These are phyloP conservation scores for Onchidella celtica DNA, from an alignment of 2,888 invertebrate genomes.

Conservation along the genomic window DNA sequence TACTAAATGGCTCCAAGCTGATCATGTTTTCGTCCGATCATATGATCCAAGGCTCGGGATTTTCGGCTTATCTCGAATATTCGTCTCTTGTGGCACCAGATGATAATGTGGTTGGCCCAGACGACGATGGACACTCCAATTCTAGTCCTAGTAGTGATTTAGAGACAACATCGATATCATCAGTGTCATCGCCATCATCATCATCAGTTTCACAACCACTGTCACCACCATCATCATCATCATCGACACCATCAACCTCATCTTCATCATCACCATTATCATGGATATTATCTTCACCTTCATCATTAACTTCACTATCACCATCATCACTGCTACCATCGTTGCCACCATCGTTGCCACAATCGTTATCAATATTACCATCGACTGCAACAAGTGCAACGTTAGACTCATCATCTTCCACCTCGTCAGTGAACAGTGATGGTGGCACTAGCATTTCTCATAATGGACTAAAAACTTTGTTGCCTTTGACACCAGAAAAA, in stretches of 20 bases:
- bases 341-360: not conserved
- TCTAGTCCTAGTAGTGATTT: not conserved
- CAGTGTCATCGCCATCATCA: slow-evolving; percentile 11
- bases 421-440: not conserved
- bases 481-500: not conserved
- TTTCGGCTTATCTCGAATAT: not conserved
- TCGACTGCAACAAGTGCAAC: not conserved
- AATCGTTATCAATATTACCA: no score
- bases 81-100: not conserved
- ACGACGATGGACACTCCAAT: not conserved
- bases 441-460: not conserved
- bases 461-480: no score
- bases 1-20: slow-evolving; percentile 3
- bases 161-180: not conserved
- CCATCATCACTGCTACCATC: not conserved
- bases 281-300: not conserved
- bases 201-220: not conserved
- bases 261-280: slow-evolving; percentile 9
- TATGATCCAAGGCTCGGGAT: slow-evolving; percentile 21
- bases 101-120: not conserved
- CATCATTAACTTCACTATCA: not conserved
- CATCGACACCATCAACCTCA: not conserved
- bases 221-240: not conserved
- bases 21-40: slow-evolving; percentile 27
- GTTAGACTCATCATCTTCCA: not conserved